Conservation (phyloP, 2,888 invertebrate species). For the Alitta virens region DNA sequence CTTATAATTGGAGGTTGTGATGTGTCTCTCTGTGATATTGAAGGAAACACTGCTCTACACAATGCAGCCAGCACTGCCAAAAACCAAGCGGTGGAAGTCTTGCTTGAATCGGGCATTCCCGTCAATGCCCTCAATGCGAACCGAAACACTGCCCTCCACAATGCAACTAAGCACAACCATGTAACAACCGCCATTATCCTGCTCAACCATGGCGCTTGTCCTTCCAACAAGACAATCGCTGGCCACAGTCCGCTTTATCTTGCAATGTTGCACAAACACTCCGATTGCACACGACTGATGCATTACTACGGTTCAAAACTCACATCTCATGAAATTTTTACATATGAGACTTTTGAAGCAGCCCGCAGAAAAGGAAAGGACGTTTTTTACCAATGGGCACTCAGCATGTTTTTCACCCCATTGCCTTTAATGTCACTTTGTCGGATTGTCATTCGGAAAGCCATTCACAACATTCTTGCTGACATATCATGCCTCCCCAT, state of each 20-base stretch:
- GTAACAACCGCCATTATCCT: not conserved
- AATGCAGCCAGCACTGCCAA: not conserved
- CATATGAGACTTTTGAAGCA: not conserved
- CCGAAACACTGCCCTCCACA: slow-evolving; percentile 1
- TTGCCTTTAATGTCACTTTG: not conserved
- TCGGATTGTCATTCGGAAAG: not conserved
- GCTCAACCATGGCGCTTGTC: not conserved
- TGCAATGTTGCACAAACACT: not conserved
- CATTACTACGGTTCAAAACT: not conserved
- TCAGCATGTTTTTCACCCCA: not conserved
- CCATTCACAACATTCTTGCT: not conserved
- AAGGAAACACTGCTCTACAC: not conserved
- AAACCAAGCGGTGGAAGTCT: not conserved
- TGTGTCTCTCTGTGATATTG: not conserved
- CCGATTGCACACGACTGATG: not conserved
- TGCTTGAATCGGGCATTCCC: not conserved
- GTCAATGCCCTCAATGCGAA: not conserved
- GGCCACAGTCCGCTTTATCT: not conserved
- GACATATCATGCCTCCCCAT: not conserved
- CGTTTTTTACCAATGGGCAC: not conserved
- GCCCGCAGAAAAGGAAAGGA: not conserved
- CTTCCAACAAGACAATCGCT: not conserved
- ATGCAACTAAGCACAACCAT: not conserved
- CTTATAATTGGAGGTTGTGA: not conserved
- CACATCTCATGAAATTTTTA: not conserved